A percentile compares a stretch with the other conserved stretches of the same genome.
Conservation (phyloP, 2,888 invertebrate species). For the Ischnus inquisitorius region DNA sequence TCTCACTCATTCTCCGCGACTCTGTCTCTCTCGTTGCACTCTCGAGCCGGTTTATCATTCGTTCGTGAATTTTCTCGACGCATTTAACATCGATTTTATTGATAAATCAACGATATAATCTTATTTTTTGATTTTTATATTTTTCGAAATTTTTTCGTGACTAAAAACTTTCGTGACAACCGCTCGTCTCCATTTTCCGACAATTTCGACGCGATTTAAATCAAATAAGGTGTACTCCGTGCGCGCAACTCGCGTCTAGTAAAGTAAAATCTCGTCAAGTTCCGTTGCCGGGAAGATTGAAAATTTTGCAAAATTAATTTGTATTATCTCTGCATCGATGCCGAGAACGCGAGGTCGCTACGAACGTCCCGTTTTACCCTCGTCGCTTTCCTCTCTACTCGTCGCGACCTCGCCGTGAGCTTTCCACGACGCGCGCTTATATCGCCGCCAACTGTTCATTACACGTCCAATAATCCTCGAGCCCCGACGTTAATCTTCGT, state of each 20-base stretch:
- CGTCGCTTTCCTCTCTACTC: conserved; percentile 2
- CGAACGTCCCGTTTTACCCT: background rate
- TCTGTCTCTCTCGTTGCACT: conserved; percentile 30
- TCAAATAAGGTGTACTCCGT: background rate
- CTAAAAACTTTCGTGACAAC: too few species aligned
- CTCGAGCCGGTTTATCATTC: conserved; percentile 46
- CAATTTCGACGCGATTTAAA: too few species aligned
- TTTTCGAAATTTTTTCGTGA: background rate
- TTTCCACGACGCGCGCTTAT: conserved; percentile 19
- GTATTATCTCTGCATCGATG: background rate
- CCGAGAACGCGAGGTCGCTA: background rate
- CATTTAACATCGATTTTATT: conserved; percentile 45
- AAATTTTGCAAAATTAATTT: conserved; percentile 19
- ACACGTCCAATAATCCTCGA: conserved; percentile 66
- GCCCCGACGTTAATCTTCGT: conserved; percentile 65
- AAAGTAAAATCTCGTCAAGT: background rate
- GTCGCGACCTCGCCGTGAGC: conserved; percentile 16
- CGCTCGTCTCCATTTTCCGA: too few species aligned
- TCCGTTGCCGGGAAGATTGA: background rate
- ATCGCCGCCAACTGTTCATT: conserved; percentile 65
- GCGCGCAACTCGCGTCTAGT: background rate
- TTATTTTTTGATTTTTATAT: background rate
- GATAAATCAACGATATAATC: conserved; percentile 20
- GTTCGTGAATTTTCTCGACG: conserved; percentile 15
- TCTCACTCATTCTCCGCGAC: conserved; percentile 3